Base-by-base conservation (phyloP, 2,888 invertebrate species). In the Thymelicus sylvestris region DNA sequence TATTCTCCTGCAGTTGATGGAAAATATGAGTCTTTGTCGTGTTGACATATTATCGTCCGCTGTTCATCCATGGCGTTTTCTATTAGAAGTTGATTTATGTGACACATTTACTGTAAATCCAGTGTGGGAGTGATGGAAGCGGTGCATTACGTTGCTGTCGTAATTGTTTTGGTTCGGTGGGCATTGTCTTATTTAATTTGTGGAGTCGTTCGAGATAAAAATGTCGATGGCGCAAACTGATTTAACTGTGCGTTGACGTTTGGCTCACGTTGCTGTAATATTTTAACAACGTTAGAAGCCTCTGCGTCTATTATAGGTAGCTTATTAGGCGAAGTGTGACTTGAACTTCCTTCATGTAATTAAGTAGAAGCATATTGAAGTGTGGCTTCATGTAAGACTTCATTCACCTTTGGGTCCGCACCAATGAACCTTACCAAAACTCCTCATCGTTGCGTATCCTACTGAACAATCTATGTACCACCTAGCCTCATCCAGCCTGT, bases 81-180 rank as follows among this genome's bases (percentile, higher is more conserved):
- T 69, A 69, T 69, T 64, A 64, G 47, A 48, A 31, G 47, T 39
- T 69, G 59, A 69, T 19, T 59, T 57, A 69, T 69, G 19, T 64
- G 48, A 48, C n/a, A 19, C 44, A 41, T 47, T 67, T 47, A 66
- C 55, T 63, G 63, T 69, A 63, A 15, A 55, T 39, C 62, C 68
- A 62, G 31, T 48, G 68, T 61, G 62, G 66, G 66, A 47, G 63
- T 64, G 68, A 68, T 31, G 55, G 55, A 68, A n/a, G 19, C 7
- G 66, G 15, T 24, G 41, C 62, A 38, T 24, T 55, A 55, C 55
- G 19, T 24, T 12, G 24, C 24, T 59, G 59, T 39, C n/a, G 7
- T 59, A 59, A 59, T 59, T 59, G 59, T 59, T 59, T 39, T 59
- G n/a, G n/a, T 38, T 39, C 7, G 13, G 0, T 19, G 19, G 24